Base-by-base conservation (phyloP, 2,888 invertebrate species). In the Orchesella flavescens region DNA sequence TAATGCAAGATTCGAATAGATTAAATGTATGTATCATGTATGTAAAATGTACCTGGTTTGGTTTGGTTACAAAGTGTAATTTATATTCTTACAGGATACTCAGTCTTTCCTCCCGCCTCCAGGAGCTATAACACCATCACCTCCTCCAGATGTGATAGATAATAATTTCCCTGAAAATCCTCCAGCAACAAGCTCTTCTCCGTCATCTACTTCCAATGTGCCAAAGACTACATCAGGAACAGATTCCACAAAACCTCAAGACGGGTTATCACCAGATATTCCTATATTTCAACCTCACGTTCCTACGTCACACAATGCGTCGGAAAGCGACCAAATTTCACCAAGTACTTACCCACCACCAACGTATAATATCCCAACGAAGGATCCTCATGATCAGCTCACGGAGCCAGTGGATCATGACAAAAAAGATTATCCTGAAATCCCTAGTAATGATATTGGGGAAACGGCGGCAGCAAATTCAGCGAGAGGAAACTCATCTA, bases 201-300 rank as follows among this genome's bases (percentile, higher is more conserved):
- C 44, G 85, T 85, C 76, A 85, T 88, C 89, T 78, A 89, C 90
- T 75, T 87, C 61, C 69, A 85, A 59, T 53, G 57, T 77, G 46
- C 72, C 80, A 63, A 83, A 53, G 17, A 65, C 86, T 85, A 53
- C 68, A 68, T 49, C 73, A 49, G 81, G 46, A 73, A 73, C 71
- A 49, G 63, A 68, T 57, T 63, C 81, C 53, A 63, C 75, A 55
- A 66, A 91, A 85, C 89, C 91, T 15, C 89, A 90, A 0, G 91
- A 69, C 17, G 66, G 72, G 49, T 24, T 65, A 57, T 57, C 19
- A 66, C 71, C 83, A 72, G 73, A 82, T 49, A 75, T 61, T 69
- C 69, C 82, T 13, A 43, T 57, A 9, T 75, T 82, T 49, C 49
- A 75, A 71, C 75, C 82, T 75, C 76, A 76, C 49, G 43, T 72